Base-by-base conservation (phyloP, 2,888 invertebrate genomes). In the Chymomyza procnemis region DNA sequence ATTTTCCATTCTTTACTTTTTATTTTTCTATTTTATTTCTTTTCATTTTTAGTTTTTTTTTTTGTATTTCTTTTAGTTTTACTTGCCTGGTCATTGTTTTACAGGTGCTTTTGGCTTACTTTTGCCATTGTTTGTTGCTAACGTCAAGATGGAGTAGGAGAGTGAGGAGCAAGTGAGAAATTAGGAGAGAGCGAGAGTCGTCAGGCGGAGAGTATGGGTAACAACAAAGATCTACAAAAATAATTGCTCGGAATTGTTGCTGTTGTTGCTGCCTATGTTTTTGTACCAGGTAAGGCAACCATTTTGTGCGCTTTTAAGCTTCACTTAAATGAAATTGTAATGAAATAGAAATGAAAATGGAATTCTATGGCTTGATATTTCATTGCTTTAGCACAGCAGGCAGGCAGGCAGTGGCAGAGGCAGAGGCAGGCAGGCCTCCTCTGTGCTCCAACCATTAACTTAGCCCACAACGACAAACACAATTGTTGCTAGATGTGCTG, bases 311-410 rank as follows among this genome's bases (percentile, higher is more conserved):
- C 87, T 83, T 86, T 85, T 84, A 81, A 86, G 87, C 82, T 84
- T 81, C 82, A 81, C 85, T 81, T 84, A 82, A 86, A 83, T 78
- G 82, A 83, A 83, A 83, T 86, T 85, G 80, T 87, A 83, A 85
- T 83, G 83, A 83, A 82, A 75, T 78, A 74, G 71, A 80, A 85
- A 75, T 83, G 72, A 73, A 81, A 79, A 79, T 72, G 78, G 78
- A 76, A 80, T 80, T 79, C 72, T 76, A 76, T 81, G 80, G 85
- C 87, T 81, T 82, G 86, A 81, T 81, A 86, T 78, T 83, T 56
- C 78, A 66, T 14, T 34, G 26, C 56, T 52, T 57, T 48, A n/a
- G 56, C 8, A n/a, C 22, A 16, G n/a, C 30, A 5, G 30, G 34
- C n/a, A n/a, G n/a, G n/a, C n/a, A n/a, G n/a, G n/a, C n/a, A n/a